Percentiles rank a stretch among this genome's conserved stretches.
phyloP scores from a whole-genome alignment of 1,140 invertebrate species.

The Sitobion miscanthi region DNA sequence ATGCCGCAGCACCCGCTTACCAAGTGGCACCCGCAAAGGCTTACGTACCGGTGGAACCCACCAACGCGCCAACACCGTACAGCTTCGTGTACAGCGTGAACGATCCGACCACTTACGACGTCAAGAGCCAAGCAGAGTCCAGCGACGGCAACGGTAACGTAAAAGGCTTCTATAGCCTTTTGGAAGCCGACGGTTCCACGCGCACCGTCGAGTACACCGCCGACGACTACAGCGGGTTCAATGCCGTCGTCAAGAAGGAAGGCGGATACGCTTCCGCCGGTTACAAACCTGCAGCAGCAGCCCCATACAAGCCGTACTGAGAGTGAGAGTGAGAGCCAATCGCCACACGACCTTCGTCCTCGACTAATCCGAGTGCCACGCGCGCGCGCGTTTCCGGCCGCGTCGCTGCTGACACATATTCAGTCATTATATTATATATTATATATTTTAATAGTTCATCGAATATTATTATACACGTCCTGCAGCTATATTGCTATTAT shows the following conservation, averaged over 20 bases:
- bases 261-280: background rate
- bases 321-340: background rate
- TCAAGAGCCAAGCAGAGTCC: conserved; percentile 61
- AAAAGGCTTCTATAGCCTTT: conserved; percentile 62
- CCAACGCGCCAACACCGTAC: conserved; percentile 59
- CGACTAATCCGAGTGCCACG: background rate
- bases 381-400: background rate
- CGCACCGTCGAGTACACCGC: conserved; percentile 68
- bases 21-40: background rate
- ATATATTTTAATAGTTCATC: background rate
- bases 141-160: conserved; percentile 61
- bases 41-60: background rate
- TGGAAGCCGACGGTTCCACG: conserved; percentile 67
- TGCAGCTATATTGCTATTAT: background rate
- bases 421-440: background rate
- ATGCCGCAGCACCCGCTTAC: background rate
- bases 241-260: conserved; percentile 69
- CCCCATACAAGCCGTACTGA: background rate
- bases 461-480: conserved; percentile 1
- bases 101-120: conserved; percentile 61
- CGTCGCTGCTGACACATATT: background rate
- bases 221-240: conserved; percentile 71
- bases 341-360: background rate
- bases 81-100: conserved; percentile 59
- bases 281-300: conserved; percentile 1